Evolutionary conservation across 2,113 vertebrate genomes (phyloP), one percentile per base, ranked within the genome.

Genomic region (Syngnathus typhle): DNA sequence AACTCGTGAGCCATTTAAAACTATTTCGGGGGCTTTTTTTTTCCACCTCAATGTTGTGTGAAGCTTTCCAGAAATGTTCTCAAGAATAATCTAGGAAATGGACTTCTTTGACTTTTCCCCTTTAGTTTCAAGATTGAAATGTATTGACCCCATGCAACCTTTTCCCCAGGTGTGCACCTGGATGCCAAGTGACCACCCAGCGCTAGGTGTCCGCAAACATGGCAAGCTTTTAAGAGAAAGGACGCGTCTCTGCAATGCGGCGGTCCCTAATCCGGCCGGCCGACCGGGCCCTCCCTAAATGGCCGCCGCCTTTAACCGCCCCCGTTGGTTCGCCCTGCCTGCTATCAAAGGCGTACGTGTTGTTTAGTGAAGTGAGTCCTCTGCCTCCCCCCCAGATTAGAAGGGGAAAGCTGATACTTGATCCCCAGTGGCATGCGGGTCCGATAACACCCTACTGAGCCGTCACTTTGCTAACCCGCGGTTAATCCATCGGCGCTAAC

Each of bases 401-500:
- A 69, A 65, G 27, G 62, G 84, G 87, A 86, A 89, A 88, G 81
- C 78, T 78, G 85, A 88, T 85, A 72, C 83, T 16, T 73, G 87
- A 87, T 88, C 85, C 78, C 73, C 80, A 82, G 69, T 76, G 79
- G 82, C 81, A 87, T 82, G 80, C 70, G 21, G 68, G 82, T 19
- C 67, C 74, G 70, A 85, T 79, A 85, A 76, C 80, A 75, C 77
- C 67, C 69, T 54, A 81, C 74, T 77, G 62, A 75, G 81, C 80
- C 78, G 73, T 73, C 77, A 84, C 82, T 82, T 84, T 88, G 80
- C 71, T 86, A 75, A 87, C 85, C 19, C 18, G 12, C 39, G 65
- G 60, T 83, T 87, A 88, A 89, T 91, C 89, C 87, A 87, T 91
- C 89, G 90, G 78, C 80, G 87, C 73, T 77, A 70, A 69, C 76